A percentile compares a stretch with the other conserved stretches of the same genome.
Conservation (phyloP, 2,888 invertebrate genomes). For the Busseola fusca region DNA sequence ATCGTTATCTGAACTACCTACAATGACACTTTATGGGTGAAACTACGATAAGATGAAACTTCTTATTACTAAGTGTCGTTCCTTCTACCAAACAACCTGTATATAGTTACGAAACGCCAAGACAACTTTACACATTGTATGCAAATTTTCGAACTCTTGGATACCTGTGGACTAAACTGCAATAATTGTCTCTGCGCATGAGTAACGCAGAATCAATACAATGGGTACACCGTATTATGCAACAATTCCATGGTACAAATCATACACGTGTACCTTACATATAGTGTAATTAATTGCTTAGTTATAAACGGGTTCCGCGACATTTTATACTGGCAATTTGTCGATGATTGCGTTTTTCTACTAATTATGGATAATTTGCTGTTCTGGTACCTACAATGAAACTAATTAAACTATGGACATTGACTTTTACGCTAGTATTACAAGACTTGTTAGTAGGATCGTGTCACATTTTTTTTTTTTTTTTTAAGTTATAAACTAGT, state of each 20-base stretch:
- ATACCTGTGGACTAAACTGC: constrained; percentile 22
- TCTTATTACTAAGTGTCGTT: not conserved
- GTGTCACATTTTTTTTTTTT: too few relatives aligned
- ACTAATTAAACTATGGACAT: constrained; percentile 16
- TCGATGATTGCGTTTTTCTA: constrained; percentile 36
- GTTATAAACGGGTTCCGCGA: constrained; percentile 21
- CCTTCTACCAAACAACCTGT: not conserved
- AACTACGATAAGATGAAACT: not conserved
- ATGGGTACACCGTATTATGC: constrained; percentile 32
- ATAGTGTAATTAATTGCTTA: constrained; percentile 32
- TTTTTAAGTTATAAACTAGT: too few relatives aligned
- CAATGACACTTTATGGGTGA: not conserved
- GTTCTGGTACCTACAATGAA: not conserved
- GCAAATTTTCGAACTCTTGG: constrained; percentile 59
- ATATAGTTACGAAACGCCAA: constrained; percentile 24
- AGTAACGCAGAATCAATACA: constrained; percentile 44
- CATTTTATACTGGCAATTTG: constrained; percentile 23
- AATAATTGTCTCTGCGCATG: constrained; percentile 32
- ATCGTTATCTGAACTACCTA: not conserved
- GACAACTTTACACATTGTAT: constrained; percentile 65
- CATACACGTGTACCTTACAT: constrained; percentile 18
- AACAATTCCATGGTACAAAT: constrained; percentile 26
- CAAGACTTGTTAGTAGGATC: not conserved
- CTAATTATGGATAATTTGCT: constrained; percentile 35
- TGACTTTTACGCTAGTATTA: constrained; percentile 22